A percentile compares a stretch with the other conserved stretches of the same genome.
phyloP scores from a whole-genome alignment of 64 coral and sea anemone species.

The Orbicella faveolata region DNA sequence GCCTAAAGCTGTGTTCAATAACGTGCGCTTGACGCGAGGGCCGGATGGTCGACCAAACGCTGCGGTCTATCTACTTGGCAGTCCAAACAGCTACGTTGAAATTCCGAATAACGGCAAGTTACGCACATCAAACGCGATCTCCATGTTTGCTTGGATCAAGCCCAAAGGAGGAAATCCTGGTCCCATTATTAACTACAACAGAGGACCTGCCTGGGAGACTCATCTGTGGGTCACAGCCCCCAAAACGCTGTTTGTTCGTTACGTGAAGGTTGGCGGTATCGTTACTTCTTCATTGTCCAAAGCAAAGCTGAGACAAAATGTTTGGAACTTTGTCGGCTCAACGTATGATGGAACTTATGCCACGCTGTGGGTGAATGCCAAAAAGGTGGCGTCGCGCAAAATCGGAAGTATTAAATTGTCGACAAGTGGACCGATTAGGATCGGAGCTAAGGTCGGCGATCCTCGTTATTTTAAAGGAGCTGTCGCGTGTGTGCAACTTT shows the following conservation, averaged over 20 bases:
- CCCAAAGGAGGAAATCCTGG: neutral
- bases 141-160: conserved; percentile 76
- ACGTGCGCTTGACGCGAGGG: conserved; percentile 14
- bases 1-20: conserved; percentile 19
- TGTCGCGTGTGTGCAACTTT: conserved; percentile 78
- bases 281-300: neutral
- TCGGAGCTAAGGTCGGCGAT: conserved; percentile 64
- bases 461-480: conserved; percentile 57
- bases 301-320: conserved; percentile 30
- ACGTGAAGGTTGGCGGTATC: conserved; percentile 30
- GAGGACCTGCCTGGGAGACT: conserved; percentile 28
- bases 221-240: conserved; percentile 49
- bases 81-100: conserved; percentile 72
- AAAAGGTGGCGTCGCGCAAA: conserved; percentile 45
- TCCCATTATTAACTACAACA: conserved; percentile 32
- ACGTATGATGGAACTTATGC: conserved; percentile 68
- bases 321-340: conserved; percentile 74
- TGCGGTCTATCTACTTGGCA: conserved; percentile 49
- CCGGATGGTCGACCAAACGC: conserved; percentile 38
- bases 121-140: conserved; percentile 54
- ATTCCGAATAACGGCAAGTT: conserved; percentile 80
- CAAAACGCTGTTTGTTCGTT: conserved; percentile 51
- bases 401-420: conserved; percentile 64
- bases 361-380: conserved; percentile 69
- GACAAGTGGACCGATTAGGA: conserved; percentile 48